phyloP scores from a whole-genome alignment of 2,113 vertebrate genomes.

The Turdus rufiventris region DNA sequence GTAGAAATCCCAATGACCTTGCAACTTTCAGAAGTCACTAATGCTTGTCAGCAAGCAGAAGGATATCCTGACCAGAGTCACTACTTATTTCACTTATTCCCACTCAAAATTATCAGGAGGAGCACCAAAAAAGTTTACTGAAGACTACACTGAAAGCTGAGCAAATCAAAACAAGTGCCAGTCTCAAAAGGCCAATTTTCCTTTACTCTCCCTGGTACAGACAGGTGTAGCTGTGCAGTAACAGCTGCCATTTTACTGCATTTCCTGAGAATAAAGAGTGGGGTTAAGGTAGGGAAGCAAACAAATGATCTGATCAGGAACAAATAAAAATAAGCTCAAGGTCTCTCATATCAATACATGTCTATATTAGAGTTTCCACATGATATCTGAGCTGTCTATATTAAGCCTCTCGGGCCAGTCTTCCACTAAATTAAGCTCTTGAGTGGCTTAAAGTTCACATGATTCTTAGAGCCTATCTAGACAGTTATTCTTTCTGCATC shows the following conservation, averaged over 20 bases:
- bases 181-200: accelerated
- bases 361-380: constrained; percentile 58
- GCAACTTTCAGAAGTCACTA: neutral
- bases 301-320: neutral
- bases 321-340: constrained; percentile 1
- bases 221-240: neutral
- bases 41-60: neutral
- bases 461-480: constrained; percentile 9
- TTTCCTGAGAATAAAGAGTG: neutral
- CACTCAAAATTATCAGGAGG: neutral
- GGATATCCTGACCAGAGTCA: neutral
- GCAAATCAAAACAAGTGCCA: neutral
- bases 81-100: neutral
- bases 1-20: neutral
- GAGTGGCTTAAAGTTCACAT: constrained; percentile 62
- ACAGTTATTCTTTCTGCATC: neutral
- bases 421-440: constrained; percentile 71
- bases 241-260: neutral
- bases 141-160: neutral
- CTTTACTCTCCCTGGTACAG: neutral
- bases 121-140: neutral
- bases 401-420: constrained; percentile 53
- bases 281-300: neutral
- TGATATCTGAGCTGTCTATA: constrained; percentile 62
- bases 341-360: constrained; percentile 22